Evolutionary conservation across 1,140 invertebrate genomes (phyloP).

Genomic region (Cotesia vestalis): DNA sequence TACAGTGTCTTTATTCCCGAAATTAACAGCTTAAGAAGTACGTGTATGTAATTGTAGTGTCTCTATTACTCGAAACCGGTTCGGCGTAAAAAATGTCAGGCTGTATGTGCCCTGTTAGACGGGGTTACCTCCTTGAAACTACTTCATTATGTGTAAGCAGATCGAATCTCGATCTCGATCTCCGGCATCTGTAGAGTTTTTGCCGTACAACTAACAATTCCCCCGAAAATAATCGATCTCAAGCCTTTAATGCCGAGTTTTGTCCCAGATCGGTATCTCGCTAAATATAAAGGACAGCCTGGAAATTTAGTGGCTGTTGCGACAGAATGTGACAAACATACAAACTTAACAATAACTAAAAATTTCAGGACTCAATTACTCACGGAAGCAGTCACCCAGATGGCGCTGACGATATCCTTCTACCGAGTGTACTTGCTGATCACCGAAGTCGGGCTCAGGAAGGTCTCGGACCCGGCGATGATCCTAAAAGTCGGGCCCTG

Average conservation of each 20-base stretch:
- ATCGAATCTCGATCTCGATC: not conserved
- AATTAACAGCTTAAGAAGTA: constrained; percentile 13
- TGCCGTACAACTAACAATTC: not conserved
- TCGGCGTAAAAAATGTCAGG: not conserved
- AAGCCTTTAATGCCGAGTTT: constrained; percentile 6
- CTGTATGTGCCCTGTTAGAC: constrained; percentile 3
- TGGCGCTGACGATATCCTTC: constrained; percentile 57
- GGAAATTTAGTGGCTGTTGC: constrained; percentile 39
- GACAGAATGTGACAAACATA: not conserved
- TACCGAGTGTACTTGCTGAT: constrained; percentile 60
- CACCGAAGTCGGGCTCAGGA: constrained; percentile 56
- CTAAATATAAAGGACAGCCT: not conserved
- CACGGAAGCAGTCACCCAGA: constrained; percentile 59
- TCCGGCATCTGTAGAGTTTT: constrained; percentile 7
- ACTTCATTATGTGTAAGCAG: no score
- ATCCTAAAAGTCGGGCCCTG: constrained; percentile 58
- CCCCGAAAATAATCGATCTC: not conserved
- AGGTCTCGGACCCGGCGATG: constrained; percentile 50
- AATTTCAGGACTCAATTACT: constrained; percentile 56
- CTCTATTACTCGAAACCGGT: constrained; percentile 24
- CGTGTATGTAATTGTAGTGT: constrained; percentile 25
- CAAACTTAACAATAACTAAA: not conserved
- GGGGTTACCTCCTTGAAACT: not conserved
- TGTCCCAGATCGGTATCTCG: constrained; percentile 25
- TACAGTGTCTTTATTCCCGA: constrained; percentile 6